Evolutionary conservation across 2,797 vertebrate genomes (phyloP), one percentile per base, ranked within the genome.

Genomic region (Semaprochilodus insignis): DNA sequence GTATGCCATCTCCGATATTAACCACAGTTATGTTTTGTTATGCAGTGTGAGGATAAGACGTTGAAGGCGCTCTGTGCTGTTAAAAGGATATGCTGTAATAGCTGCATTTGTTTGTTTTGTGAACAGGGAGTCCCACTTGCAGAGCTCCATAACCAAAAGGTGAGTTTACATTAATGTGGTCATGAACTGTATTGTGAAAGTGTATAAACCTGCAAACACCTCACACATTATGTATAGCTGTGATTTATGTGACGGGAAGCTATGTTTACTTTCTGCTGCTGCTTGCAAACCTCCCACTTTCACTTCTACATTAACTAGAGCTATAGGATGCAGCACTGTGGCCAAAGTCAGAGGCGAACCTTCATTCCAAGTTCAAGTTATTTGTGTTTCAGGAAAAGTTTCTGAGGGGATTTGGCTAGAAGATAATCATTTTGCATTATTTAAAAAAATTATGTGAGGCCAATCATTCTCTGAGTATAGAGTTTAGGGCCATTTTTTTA

Each of bases 41-140:
- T 19, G 54, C 17, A 7, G 15, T 19, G 55, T 21, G 54, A 19
- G 3, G 17, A 52, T n/a, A 52, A 52, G 15, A 19, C 4, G 17
- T 55, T 55, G 54, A 21, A 19, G 55, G 2, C 6, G 0, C n/a
- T 55, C 54, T 19, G 55, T 6, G 8, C 8, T 23, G 57, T 23
- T n/a, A 23, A 48, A 6, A 10, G n/a, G 60, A 51, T 19, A 5
- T 31, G 36, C 19, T 72, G 23, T 27, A 72, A 80, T 54, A n/a
- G 48, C 6, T 71, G 65, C n/a, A 52, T 15, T 4, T 76, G 40
- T 82, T 13, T 82, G 36, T 25, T 60, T 81, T n/a, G 23, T 70
- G 4, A 31, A 74, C 84, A 90, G 88, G 77, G 77, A 87, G 55
- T 40, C 72, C 21, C 36, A 75, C 8, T 44, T 73, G 6, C 36